Conservation (phyloP, 53 echinoderm and acorn worm genomes). For the Holothuria scabra region DNA sequence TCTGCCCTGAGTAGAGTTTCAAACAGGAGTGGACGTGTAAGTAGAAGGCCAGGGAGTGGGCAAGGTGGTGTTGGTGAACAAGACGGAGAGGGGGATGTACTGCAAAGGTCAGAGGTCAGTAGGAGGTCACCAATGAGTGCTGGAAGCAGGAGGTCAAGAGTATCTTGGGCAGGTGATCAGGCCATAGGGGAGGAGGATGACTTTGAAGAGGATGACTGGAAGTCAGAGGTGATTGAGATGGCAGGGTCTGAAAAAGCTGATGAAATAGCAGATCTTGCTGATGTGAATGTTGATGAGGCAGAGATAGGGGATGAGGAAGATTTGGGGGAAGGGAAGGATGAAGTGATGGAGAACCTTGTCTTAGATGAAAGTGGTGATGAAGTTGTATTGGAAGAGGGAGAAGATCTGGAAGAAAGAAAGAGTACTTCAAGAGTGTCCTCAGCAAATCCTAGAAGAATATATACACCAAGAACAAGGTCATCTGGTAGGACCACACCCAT, state of each 20-base stretch:
- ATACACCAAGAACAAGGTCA: slow-evolving; percentile 63
- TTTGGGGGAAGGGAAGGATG: background rate
- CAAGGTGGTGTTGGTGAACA: background rate
- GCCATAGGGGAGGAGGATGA: slow-evolving; percentile 23
- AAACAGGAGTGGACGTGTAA: background rate
- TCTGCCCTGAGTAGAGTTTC: background rate
- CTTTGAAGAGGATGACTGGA: slow-evolving; percentile 61
- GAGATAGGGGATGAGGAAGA: background rate
- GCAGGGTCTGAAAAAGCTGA: background rate
- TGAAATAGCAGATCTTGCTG: background rate
- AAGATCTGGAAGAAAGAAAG: background rate
- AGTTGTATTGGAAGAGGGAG: background rate
- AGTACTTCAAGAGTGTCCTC: slow-evolving; percentile 46
- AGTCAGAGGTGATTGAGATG: slow-evolving; percentile 43
- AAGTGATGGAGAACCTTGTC: slow-evolving; percentile 7
- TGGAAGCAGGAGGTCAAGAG: slow-evolving; percentile 37
- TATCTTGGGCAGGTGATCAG: slow-evolving; percentile 5
- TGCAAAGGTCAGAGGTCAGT: background rate
- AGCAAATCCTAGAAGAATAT: slow-evolving; percentile 38
- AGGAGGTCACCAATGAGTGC: slow-evolving; percentile 32
- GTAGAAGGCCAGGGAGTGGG: background rate
- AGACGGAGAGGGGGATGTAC: background rate
- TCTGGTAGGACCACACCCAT: slow-evolving; percentile 57
- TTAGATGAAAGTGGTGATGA: background rate
- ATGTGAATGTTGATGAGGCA: slow-evolving; percentile 6